Evolutionary conservation across 2,888 invertebrate species (phyloP), one percentile per base, ranked within the genome.

Genomic region (Eremobia ochroleuca): DNA sequence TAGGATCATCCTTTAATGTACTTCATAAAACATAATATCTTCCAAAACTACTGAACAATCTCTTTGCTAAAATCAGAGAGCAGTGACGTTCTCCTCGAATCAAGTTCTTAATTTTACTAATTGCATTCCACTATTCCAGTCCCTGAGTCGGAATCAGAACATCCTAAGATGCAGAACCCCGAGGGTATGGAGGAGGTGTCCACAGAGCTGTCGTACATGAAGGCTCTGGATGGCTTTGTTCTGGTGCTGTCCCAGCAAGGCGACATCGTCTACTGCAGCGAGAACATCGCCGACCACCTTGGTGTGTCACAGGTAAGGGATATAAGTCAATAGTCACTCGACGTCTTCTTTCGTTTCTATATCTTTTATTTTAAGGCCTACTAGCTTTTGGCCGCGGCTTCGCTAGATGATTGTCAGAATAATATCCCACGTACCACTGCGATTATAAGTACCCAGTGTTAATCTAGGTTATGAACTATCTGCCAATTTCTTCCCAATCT

Each of bases 171-270:
- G 49, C 90, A 94, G 72, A 93, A 93, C 70, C 96, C 96, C 0
- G 93, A 95, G 81, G 95, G 94, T 13, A 88, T 96, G 76, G 96
- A 96, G 81, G 96, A 96, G 80, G 88, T 97, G 77, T 94, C 95
- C 8, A 94, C 96, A 0, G 98, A 98, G 90, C 95, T 97, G 75
- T 97, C 98, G 1, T 98, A 98, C 93, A 97, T 98, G 91, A 98
- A 98, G 93, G 98, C 99, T 0, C 95, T 99, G 86, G 99, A 99
- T 92, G 99, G 99, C 18, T 99, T 99, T 94, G 97, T 99, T 67
- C 92, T 99, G 87, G 98, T 99, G 65, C 95, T 99, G 25, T 98
- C 99, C 0, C 97, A 98, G 82, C 99, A 99, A 87, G 99, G 99
- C 5, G 99, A 99, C 93, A 98, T 99, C 88, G 98, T 99, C 31